Evolutionary conservation across 1,140 invertebrate species (phyloP), one percentile per base, ranked within the genome.

Genomic region (Ceratosolen solmsi): DNA sequence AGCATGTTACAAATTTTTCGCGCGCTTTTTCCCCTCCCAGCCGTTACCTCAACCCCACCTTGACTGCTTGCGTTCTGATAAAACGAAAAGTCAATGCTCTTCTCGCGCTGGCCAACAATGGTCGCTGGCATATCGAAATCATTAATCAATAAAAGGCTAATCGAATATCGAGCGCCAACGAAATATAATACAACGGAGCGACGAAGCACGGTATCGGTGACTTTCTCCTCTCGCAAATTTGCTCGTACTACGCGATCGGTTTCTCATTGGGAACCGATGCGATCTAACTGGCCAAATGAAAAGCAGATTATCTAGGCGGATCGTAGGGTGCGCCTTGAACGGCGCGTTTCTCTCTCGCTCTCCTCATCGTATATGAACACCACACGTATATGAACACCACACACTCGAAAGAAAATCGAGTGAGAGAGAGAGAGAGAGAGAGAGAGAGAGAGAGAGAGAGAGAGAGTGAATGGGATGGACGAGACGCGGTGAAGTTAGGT

Each of bases 231-330:
- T 82, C 80, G 73, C 73, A 76, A 81, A 72, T 49, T 49, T 20
- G 41, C 41, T 49, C 22, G 17, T 20, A 49, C 7, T 11, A 0
- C 60, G 38, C 79, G 54, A 74, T 68, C 60, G 60, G 77, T 82
- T 82, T 77, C 80, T 74, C 80, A 77, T 82, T 75, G 73, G 73
- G n/a, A 71, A 49, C 58, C 65, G 36, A 41, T 71, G n/a, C 54
- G 38, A 27, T n/a, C 3, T 49, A 25, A 36, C n/a, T 51, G 58
- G 30, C 58, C 30, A 58, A 36, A 84, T 77, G 82, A 84, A 84
- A 86, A 86, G 82, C 84, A 76, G 82, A 84, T 86, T 82, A 86
- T 84, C 85, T 72, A 74, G 79, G 65, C 78, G 78, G 80, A 84
- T 81, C 84, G 84, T 33, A 33, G 73, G 76, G 63, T 77, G 80